Evolutionary conservation across 2,113 vertebrate species (phyloP), one percentile per base, ranked within the genome.

Genomic region (Chloropsis cyanopogon): DNA sequence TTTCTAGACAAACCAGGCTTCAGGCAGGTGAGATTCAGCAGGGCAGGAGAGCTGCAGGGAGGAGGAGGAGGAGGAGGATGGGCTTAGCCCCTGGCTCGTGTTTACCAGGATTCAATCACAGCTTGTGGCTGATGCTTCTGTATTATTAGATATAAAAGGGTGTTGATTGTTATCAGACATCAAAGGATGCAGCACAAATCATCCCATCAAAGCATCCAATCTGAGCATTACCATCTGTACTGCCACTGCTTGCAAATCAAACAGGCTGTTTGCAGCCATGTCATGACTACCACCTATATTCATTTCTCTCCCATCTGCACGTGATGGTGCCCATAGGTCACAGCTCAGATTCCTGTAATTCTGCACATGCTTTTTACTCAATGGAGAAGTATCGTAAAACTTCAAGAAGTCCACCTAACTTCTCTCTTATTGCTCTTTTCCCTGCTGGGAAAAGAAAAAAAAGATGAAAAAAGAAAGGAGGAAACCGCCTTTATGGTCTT

Each of bases 141-240:
- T 41, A 66, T 88, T 83, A 92, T 81, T 86, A 83, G 92, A 94
- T 82, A 93, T 86, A 81, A 97, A 96, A 95, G 72, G 80, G 91
- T 82, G 91, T 68, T 92, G 94, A 88, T 78, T 96, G 92, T 84
- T 93, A 86, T 86, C 80, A 95, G 49, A 97, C 95, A 95, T 94
- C 94, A 96, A 97, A 95, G 94, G 72, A 93, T 92, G 88, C 60
- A 49, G 52, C 64, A 93, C 64, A 86, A 86, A 93, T 80, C 66
- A 93, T 82, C 68, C 76, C 91, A 91, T 96, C 89, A 96, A 86
- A 94, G 86, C 88, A 47, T 92, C 79, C 76, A 88, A 71, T 83
- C 76, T 86, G 76, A 93, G 65, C 54, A 88, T 92, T 71, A 64
- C 52, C 56, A 91, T 88, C 76, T 77, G 56, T 47, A 31, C 60